A percentile compares a stretch with the other conserved stretches of the same genome.
These are phyloP conservation scores for Drosophila pullipes DNA, from an alignment of 2,888 invertebrate species.

Conservation along the genomic window DNA sequence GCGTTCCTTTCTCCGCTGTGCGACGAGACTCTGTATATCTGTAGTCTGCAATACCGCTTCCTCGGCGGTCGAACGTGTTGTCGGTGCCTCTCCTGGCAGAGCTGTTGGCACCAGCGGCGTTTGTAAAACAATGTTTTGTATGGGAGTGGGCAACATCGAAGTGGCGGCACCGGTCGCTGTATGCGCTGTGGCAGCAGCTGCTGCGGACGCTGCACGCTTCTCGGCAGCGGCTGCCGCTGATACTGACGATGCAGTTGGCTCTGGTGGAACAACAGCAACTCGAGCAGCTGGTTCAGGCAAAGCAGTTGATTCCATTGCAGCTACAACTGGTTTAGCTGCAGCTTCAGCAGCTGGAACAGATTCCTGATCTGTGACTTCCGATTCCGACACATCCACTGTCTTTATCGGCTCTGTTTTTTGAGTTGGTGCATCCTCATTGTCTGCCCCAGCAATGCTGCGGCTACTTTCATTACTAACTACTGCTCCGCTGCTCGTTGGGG, in stretches of 20 bases:
- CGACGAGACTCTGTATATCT: constrained; percentile 64
- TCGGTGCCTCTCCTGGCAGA: not conserved
- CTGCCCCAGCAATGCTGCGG: constrained; percentile 60
- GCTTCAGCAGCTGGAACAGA: not conserved
- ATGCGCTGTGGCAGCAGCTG: constrained; percentile 1
- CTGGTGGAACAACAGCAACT: constrained; percentile 1
- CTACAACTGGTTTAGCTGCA: not conserved
- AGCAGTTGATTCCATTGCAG: not conserved
- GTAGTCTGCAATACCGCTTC: constrained; percentile 28
- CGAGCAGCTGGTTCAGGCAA: not conserved
- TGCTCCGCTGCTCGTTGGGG: constrained; percentile 4
- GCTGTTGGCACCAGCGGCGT: constrained; percentile 13
- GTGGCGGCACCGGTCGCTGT: constrained; percentile 13
- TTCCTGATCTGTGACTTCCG: not conserved
- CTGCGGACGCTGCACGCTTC: constrained; percentile 25
- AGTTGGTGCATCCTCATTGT: not conserved
- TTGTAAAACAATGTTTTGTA: constrained; percentile 11
- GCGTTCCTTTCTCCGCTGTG: constrained; percentile 92
- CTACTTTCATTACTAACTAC: not conserved
- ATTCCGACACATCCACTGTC: not conserved
- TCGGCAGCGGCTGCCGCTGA: constrained; percentile 44
- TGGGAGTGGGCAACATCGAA: constrained; percentile 21
- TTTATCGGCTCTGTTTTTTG: not conserved
- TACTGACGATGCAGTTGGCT: constrained; percentile 7
- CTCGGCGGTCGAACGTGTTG: constrained; percentile 7